These are phyloP conservation scores for Mizuhopecten yessoensis DNA, from an alignment of 1,140 invertebrate genomes.

Conservation along the genomic window DNA sequence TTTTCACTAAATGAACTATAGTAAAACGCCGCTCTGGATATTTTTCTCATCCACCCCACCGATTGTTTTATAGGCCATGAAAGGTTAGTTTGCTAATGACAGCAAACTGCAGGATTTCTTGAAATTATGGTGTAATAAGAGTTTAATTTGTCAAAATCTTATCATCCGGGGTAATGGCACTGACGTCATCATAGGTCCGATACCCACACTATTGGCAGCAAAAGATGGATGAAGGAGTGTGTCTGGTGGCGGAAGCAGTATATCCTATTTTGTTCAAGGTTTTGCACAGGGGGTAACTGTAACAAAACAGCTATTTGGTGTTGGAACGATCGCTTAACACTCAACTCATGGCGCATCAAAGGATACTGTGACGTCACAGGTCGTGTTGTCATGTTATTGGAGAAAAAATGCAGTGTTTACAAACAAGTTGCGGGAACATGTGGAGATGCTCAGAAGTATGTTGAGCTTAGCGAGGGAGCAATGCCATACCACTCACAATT, in stretches of 20 bases:
- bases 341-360: not conserved
- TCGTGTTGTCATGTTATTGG: not conserved
- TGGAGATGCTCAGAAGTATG: not conserved
- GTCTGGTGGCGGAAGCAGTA: not conserved
- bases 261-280: not conserved
- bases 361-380: not conserved
- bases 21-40: too few relatives aligned
- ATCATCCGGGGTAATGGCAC: not conserved
- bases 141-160: not conserved
- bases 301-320: not conserved
- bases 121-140: not conserved
- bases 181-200: not conserved
- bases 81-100: not conserved
- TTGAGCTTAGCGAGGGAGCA: not conserved
- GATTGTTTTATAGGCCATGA: not conserved
- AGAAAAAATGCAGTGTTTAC: not conserved
- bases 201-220: not conserved
- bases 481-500: too few relatives aligned
- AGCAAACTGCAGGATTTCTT: not conserved
- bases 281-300: not conserved
- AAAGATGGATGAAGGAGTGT: too few relatives aligned
- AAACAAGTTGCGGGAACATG: not conserved
- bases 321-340: not conserved
- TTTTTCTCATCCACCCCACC: too few relatives aligned
- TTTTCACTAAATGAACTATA: too few relatives aligned